Base-by-base conservation (phyloP, 2,888 invertebrate genomes). In the Thysanoteuthis rhombus region DNA sequence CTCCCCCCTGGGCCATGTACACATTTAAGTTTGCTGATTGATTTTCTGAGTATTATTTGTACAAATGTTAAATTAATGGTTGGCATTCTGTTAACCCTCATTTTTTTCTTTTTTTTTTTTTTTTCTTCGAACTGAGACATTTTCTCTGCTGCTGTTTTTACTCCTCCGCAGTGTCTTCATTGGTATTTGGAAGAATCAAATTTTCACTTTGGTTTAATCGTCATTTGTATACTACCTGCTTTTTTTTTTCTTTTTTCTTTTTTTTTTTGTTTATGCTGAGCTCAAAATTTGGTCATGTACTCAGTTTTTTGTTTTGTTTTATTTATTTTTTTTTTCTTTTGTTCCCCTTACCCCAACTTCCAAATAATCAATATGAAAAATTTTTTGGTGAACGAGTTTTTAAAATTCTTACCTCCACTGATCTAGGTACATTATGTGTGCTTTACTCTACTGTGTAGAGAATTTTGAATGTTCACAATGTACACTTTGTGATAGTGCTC, bases 11-110 rank as follows among this genome's bases (percentile, higher is more conserved):
- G 16, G n/a, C 75, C 10, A 36, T 75, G n/a, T 75, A 75, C 75
- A 75, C 75, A n/a, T 75, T 75, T 52, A 52, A 52, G 52, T 52
- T 75, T 75, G 75, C 75, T 75, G 75, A 75, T 75, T 75, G n/a
- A n/a, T 75, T 75, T 75, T 75, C 75, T 75, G n/a, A 75, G n/a
- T 75, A n/a, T 75, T 75, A 75, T 75, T 75, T 75, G 75, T 75
- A 75, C n/a, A 75, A 75, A 75, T 75, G 75, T 75, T 75, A 12
- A 75, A 75, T 75, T n/a, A 75, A 75, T 75, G 75, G 75, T 75
- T 75, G 75, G 16, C 75, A 75, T 75, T 75, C n/a, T n/a, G 75
- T 75, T 75, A 75, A 75, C 75, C 75, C 36, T 75, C 16, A 16
- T 75, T 36, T 75, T 25, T 52, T 47, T 47, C 19, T 19, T 47